Evolutionary conservation across 1,140 invertebrate genomes (phyloP).

Genomic region (Drosophila lini): DNA sequence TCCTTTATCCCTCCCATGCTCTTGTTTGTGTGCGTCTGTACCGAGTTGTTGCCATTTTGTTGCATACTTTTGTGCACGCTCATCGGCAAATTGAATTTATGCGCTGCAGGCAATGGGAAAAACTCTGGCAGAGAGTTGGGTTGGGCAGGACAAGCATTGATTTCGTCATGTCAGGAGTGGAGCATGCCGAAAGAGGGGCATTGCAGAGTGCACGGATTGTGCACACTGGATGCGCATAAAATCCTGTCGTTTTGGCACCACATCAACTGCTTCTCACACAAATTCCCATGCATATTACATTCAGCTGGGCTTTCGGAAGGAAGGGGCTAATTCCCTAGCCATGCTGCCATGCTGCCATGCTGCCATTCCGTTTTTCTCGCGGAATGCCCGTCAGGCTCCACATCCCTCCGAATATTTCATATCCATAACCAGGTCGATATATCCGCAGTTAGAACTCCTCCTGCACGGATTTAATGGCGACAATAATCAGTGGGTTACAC

Average conservation of each 20-base stretch:
- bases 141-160: constrained; percentile 44
- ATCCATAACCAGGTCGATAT: constrained; percentile 9
- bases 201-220: constrained; percentile 47
- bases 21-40: constrained; percentile 17
- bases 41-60: constrained; percentile 66
- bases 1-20: neutral
- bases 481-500: constrained; percentile 38
- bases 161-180: constrained; percentile 39
- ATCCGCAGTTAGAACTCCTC: constrained; percentile 23
- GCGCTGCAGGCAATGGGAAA: constrained; percentile 58
- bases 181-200: neutral
- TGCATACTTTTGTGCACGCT: constrained; percentile 77
- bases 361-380: constrained; percentile 1
- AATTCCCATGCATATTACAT: constrained; percentile 49
- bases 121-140: constrained; percentile 31
- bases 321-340: constrained; percentile 30
- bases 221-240: constrained; percentile 67
- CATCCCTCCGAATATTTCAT: neutral
- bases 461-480: constrained; percentile 37
- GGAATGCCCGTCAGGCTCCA: constrained; percentile 12
- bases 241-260: constrained; percentile 66
- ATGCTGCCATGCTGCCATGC: constrained; percentile 4
- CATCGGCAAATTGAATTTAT: constrained; percentile 79
- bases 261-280: constrained; percentile 53
- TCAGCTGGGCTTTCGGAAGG: constrained; percentile 1